A percentile compares a stretch with the other conserved stretches of the same genome.
phyloP scores from a whole-genome alignment of 2,797 vertebrate genomes.

The Sebastes trivittatus region DNA sequence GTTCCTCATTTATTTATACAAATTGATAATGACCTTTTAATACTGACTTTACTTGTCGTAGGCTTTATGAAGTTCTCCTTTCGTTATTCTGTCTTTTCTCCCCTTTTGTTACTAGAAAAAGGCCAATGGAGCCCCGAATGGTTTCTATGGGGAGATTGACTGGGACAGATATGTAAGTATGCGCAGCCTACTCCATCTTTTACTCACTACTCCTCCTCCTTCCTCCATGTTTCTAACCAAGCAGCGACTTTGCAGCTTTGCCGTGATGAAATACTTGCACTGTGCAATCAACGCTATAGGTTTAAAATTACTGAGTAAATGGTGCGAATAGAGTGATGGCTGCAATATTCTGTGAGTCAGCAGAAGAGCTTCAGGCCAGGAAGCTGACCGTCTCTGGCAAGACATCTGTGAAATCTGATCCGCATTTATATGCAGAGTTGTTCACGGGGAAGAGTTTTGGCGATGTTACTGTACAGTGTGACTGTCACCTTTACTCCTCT shows the following conservation, averaged over 20 bases:
- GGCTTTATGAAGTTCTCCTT: not conserved
- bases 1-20: not conserved
- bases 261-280: not conserved
- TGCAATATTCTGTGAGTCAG: slow-evolving; percentile 46
- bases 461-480: not conserved
- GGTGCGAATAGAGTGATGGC: slow-evolving; percentile 1
- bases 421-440: slow-evolving; percentile 18
- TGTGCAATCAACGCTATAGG: not conserved
- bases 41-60: not conserved
- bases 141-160: slow-evolving; percentile 98
- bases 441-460: not conserved
- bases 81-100: slow-evolving; percentile 44
- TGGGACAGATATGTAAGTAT: slow-evolving; percentile 98
- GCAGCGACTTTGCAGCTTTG: not conserved
- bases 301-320: slow-evolving; percentile 38
- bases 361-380: slow-evolving; percentile 34
- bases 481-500: slow-evolving; percentile 3
- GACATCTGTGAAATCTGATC: slow-evolving; percentile 49
- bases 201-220: not conserved
- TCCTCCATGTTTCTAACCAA: not conserved
- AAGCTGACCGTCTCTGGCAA: slow-evolving; percentile 21
- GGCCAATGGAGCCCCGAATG: slow-evolving; percentile 94
- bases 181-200: not conserved
- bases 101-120: slow-evolving; percentile 86
- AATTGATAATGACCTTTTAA: not conserved